Conservation (phyloP, 2,888 invertebrate species). For the Dasypolia templi region DNA sequence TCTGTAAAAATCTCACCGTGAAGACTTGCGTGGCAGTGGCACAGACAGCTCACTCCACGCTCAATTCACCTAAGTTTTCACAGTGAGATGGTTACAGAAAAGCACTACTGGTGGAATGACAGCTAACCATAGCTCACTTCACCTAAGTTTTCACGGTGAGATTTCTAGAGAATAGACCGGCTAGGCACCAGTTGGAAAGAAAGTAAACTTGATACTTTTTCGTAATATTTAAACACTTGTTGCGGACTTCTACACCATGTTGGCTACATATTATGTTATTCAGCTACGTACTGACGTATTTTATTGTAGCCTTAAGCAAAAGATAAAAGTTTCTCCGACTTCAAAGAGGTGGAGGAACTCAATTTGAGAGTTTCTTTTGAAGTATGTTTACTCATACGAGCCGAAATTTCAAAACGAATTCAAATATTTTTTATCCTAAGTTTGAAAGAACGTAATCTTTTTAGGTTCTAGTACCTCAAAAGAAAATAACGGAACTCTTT, state of each 20-base stretch:
- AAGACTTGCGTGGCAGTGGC: too few relatives aligned
- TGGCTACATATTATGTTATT: not conserved
- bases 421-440: not conserved
- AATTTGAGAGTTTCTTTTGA: conserved; percentile 14
- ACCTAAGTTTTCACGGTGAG: not conserved
- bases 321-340: conserved; percentile 16
- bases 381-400: not conserved
- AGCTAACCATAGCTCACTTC: not conserved
- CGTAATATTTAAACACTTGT: not conserved
- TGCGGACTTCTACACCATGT: not conserved
- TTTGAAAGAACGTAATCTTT: too few relatives aligned
- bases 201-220: not conserved
- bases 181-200: not conserved
- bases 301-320: conserved; percentile 13
- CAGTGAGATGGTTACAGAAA: too few relatives aligned
- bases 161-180: not conserved
- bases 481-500: too few relatives aligned
- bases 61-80: too few relatives aligned
- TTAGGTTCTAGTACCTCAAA: too few relatives aligned
- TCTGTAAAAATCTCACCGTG: too few relatives aligned
- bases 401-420: not conserved
- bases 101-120: too few relatives aligned
- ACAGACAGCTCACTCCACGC: too few relatives aligned
- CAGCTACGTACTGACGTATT: not conserved
- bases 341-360: conserved; percentile 24